Conservation (phyloP, 2,113 vertebrate species). For the Leiothrix lutea region DNA sequence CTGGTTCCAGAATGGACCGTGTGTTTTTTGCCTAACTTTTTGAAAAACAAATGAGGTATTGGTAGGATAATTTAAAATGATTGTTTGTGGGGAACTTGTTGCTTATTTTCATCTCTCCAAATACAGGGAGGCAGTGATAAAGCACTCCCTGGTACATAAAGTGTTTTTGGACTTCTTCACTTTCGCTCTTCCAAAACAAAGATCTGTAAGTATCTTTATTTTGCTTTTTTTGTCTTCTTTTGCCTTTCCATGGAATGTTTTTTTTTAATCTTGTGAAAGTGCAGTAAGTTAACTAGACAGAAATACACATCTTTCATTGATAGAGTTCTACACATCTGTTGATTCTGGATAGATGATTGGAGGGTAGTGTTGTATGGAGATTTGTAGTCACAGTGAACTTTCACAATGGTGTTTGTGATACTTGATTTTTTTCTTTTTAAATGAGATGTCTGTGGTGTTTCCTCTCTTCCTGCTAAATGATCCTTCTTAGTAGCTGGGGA, state of each 20-base stretch:
- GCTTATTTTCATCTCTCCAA: neutral
- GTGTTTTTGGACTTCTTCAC: constrained; percentile 94
- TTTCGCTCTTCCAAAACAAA: constrained; percentile 79
- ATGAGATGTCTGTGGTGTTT: neutral
- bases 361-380: neutral
- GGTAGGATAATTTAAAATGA: neutral
- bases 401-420: neutral
- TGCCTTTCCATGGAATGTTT: neutral
- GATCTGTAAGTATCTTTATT: constrained; percentile 79
- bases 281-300: neutral
- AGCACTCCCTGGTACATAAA: constrained; percentile 96
- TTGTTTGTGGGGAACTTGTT: neutral
- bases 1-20: neutral
- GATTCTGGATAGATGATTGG: neutral
- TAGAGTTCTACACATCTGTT: neutral
- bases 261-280: neutral
- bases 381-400: neutral
- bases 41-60: neutral
- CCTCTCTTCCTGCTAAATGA: neutral
- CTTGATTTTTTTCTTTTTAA: neutral
- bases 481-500: neutral
- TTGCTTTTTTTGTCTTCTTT: neutral
- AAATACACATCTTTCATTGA: neutral
- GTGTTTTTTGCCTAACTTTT: neutral
- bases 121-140: constrained; percentile 92